These are phyloP conservation scores for Cinclus cinclus DNA, from an alignment of 2,113 vertebrate species.

Conservation along the genomic window DNA sequence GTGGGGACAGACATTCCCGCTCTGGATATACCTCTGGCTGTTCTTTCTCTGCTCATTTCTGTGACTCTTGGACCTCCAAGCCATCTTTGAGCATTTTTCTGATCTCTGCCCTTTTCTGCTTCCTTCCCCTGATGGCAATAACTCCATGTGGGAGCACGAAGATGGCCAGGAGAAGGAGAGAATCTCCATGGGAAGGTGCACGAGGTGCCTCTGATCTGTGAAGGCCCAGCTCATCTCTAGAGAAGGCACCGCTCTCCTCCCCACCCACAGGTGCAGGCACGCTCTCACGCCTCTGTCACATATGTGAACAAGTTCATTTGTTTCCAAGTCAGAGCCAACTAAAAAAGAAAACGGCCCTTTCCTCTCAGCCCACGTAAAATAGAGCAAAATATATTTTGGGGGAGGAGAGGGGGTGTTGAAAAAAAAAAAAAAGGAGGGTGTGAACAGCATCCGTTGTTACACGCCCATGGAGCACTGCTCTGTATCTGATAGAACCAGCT, in stretches of 20 bases:
- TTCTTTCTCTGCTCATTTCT: not conserved
- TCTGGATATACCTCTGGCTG: not conserved
- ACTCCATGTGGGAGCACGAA: not conserved
- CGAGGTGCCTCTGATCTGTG: not conserved
- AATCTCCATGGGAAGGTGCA: not conserved
- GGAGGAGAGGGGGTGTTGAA: conserved; percentile 36
- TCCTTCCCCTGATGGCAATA: not conserved
- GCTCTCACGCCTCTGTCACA: conserved; percentile 52
- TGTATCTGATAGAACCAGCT: conserved; percentile 46
- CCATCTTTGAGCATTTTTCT: not conserved
- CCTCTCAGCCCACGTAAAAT: conserved; percentile 15
- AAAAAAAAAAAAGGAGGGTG: conserved; percentile 41
- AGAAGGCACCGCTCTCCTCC: not conserved
- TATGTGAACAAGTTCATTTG: conserved; percentile 34
- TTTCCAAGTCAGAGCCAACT: conserved; percentile 32
- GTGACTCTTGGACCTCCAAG: not conserved
- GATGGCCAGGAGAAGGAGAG: not conserved
- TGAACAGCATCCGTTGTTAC: conserved; percentile 66
- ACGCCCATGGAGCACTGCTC: conserved; percentile 41
- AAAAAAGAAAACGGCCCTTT: conserved; percentile 52
- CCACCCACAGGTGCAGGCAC: conserved; percentile 6
- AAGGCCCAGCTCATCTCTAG: conserved; percentile 45
- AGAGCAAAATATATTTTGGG: conserved; percentile 40
- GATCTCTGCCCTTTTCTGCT: not conserved
- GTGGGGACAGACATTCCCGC: not conserved